Percentiles rank a stretch among this genome's conserved stretches.
Evolutionary conservation across 2,888 invertebrate genomes (phyloP).

Genomic region (Nowickia ferox): DNA sequence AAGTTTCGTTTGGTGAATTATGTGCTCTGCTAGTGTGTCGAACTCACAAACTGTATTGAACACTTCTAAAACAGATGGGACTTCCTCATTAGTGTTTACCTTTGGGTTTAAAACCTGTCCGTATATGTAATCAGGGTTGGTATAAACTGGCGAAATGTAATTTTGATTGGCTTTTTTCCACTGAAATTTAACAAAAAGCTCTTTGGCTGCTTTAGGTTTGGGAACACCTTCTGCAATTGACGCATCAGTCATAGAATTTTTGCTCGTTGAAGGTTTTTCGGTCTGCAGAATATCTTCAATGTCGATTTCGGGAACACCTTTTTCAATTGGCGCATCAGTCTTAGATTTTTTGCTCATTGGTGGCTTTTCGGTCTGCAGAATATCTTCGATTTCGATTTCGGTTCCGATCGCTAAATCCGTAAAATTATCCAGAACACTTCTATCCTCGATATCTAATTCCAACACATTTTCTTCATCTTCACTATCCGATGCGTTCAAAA

Average conservation of each 20-base stretch:
- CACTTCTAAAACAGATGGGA: conserved; percentile 3
- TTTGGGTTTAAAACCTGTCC: conserved; percentile 4
- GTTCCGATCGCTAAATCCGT: conserved; percentile 2
- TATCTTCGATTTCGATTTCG: background rate
- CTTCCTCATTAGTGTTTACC: background rate
- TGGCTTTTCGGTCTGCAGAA: background rate
- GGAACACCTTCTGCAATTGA: conserved; percentile 15
- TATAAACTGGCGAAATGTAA: conserved; percentile 16
- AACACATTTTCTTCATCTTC: conserved; percentile 24
- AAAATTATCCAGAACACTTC: background rate
- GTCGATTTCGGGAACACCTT: background rate
- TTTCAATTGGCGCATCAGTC: conserved; percentile 16
- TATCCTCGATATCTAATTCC: conserved; percentile 19
- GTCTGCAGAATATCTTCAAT: background rate
- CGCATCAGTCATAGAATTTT: conserved; percentile 10
- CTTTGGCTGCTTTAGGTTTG: background rate
- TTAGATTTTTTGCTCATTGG: conserved; percentile 11
- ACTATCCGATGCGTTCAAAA: conserved; percentile 25
- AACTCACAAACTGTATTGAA: conserved; percentile 33
- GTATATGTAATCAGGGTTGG: background rate
- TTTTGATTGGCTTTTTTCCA: conserved; percentile 30
- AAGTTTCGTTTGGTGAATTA: conserved; percentile 27
- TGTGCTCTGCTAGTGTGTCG: conserved; percentile 5
- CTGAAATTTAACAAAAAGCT: background rate
- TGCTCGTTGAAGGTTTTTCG: conserved; percentile 1